Conservation (phyloP, 2,113 vertebrate genomes). For the Chiloscyllium plagiosum region DNA sequence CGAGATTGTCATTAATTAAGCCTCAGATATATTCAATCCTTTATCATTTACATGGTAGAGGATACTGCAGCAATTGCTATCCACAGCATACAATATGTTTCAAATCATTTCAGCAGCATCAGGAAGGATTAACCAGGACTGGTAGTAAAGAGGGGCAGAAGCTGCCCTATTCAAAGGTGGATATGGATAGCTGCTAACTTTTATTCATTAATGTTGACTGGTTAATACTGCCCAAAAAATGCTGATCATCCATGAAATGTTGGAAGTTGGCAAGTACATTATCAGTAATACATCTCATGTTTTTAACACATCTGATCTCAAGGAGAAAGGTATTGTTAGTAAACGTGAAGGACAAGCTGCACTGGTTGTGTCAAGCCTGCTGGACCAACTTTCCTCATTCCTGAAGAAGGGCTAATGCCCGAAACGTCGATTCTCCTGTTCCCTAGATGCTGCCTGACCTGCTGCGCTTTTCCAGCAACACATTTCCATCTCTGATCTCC, state of each 20-base stretch:
- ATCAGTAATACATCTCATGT: not conserved
- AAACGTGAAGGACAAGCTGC: not conserved
- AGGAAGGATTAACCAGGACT: not conserved
- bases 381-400: no score
- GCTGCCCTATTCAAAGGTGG: not conserved
- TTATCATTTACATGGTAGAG: no score
- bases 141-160: not conserved
- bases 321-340: not conserved
- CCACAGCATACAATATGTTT: not conserved
- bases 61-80: not conserved
- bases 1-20: not conserved
- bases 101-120: not conserved
- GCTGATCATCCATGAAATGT: not conserved
- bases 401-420: no score
- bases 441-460: no score
- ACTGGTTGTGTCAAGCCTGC: no score
- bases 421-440: no score
- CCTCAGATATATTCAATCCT: not conserved
- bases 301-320: not conserved
- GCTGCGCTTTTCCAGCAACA: no score
- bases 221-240: not conserved
- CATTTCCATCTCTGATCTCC: no score
- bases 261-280: not conserved
- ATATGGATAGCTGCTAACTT: not conserved
- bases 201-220: not conserved